Base-by-base conservation (phyloP, 92 coral and sea anemone species). In the Zoanthus sociatus region DNA sequence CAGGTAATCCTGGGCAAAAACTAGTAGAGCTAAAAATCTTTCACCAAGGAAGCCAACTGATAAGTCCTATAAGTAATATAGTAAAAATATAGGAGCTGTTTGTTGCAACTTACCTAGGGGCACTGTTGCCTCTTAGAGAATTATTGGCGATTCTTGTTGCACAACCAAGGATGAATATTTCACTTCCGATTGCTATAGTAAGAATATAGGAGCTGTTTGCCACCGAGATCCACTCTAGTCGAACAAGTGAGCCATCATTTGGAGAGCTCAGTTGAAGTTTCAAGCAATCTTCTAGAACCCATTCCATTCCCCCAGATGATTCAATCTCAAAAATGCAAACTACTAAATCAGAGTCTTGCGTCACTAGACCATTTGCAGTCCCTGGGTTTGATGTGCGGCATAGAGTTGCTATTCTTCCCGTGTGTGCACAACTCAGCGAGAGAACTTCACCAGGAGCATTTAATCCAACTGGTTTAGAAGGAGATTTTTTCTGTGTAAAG, bases 281-380 rank as follows among this genome's bases (percentile, higher is more conserved):
- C 5, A 97, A 79, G 16, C 93, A 84, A 84, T 97, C 99, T 79
- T 97, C 99, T 14, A 93, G 77, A 18, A 95, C 89, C 99, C 99
- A 97, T 71, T 95, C 94, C 91, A 94, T 89, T 68, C 98, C 96
- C 51, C 99, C 99, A 0, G 98, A 90, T 0, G 99, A 97, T 79
- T 95, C 99, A 51, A 90, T 97, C 90, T 97, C 99, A 98, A 98
- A 97, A 56, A 97, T 89, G 55, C 94, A 92, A n/a, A 95, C 98
- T 48, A 92, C 86, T 37, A 93, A 75, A 60, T 94, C 96, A n/a
- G 86, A 90, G 33, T 70, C 9, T 44, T 32, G 58, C 3, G 32
- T 21, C 42, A 20, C 44, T 26, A 4, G 32, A n/a, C 71, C 68
- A 31, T 88, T 90, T 33, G 63, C 76, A 67, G 77, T 58, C 61